Evolutionary conservation across 1,140 invertebrate genomes (phyloP).

Genomic region (Drosophila micromelanica): DNA sequence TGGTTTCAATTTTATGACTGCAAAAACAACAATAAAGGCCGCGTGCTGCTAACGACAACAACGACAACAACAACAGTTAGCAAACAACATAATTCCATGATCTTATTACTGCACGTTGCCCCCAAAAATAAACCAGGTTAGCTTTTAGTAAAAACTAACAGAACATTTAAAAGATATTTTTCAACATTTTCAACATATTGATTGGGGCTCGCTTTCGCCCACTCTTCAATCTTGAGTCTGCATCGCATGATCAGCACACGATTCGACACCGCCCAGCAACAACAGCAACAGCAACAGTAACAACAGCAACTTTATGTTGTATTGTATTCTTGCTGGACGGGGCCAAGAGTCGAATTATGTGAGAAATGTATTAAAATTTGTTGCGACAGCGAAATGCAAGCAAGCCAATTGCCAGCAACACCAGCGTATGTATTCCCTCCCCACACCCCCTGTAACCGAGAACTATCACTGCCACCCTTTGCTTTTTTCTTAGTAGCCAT

Average conservation of each 20-base stretch:
- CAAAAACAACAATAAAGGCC: conserved; percentile 44
- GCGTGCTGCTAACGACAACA: conserved; percentile 6
- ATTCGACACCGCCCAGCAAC: conserved; percentile 5
- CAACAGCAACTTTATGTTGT: background rate
- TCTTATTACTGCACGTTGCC: conserved; percentile 42
- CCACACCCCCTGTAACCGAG: no score
- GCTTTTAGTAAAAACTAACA: background rate
- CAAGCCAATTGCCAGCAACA: conserved; percentile 62
- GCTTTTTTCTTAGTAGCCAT: conserved; percentile 16
- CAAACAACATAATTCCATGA: conserved; percentile 68
- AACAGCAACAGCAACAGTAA: conserved; percentile 10
- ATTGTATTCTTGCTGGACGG: conserved; percentile 30
- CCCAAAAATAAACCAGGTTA: background rate
- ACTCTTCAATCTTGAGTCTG: background rate
- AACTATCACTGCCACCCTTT: conserved; percentile 11
- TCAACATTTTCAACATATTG: no score
- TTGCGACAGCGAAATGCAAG: conserved; percentile 77
- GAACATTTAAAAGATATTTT: no score
- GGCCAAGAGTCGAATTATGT: conserved; percentile 61
- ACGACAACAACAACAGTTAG: conserved; percentile 25
- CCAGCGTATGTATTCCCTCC: background rate
- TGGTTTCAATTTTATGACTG: conserved; percentile 47
- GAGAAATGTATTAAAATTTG: conserved; percentile 75
- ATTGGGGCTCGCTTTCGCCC: background rate
- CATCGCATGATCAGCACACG: conserved; percentile 6